These are phyloP conservation scores for Camelus bactrianus DNA, from an alignment of 2,113 vertebrate species.

Conservation along the genomic window DNA sequence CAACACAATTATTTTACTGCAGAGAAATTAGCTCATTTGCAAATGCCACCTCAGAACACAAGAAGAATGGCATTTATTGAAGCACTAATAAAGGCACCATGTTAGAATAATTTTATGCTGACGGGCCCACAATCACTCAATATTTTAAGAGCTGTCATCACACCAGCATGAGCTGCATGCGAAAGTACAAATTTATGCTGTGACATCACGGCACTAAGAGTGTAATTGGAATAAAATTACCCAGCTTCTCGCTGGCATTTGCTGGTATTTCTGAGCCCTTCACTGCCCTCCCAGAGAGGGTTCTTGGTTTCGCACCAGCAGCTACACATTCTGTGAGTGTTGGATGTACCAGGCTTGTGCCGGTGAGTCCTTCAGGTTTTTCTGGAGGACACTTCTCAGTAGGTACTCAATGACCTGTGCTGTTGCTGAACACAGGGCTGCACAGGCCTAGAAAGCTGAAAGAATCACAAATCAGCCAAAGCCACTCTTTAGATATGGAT, in stretches of 20 bases:
- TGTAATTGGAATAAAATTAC: slow-evolving; percentile 92
- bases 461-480: slow-evolving; percentile 85
- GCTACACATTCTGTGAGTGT: slow-evolving; percentile 73
- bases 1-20: slow-evolving; percentile 91
- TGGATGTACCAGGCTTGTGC: slow-evolving; percentile 75
- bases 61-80: slow-evolving; percentile 93
- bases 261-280: slow-evolving; percentile 79
- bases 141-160: slow-evolving; percentile 93
- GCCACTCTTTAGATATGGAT: slow-evolving; percentile 83
- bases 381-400: slow-evolving; percentile 79
- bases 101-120: slow-evolving; percentile 93
- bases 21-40: slow-evolving; percentile 92
- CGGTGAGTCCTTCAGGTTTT: slow-evolving; percentile 82
- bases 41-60: slow-evolving; percentile 90
- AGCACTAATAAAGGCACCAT: slow-evolving; percentile 91
- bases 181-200: slow-evolving; percentile 92
- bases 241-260: slow-evolving; percentile 84
- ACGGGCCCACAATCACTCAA: slow-evolving; percentile 90
- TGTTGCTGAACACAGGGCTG: slow-evolving; percentile 75
- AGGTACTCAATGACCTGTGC: slow-evolving; percentile 84
- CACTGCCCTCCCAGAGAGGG: slow-evolving; percentile 81
- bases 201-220: slow-evolving; percentile 91
- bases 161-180: slow-evolving; percentile 90
- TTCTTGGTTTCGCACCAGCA: slow-evolving; percentile 61
- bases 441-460: slow-evolving; percentile 74